phyloP scores from a whole-genome alignment of 2,888 invertebrate genomes.

The Druceiella hillmani region DNA sequence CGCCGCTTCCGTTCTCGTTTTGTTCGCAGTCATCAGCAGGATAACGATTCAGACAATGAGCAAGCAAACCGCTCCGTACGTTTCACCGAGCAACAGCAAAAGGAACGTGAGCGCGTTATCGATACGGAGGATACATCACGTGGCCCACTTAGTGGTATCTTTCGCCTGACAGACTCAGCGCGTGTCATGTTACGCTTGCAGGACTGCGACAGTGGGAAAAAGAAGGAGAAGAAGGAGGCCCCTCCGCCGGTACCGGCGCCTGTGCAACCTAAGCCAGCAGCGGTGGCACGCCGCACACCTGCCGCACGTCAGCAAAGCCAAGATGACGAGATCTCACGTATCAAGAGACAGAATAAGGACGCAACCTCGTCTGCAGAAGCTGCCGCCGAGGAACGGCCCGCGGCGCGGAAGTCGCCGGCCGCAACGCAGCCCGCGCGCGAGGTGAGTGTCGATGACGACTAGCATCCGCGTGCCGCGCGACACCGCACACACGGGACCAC shows the following conservation, averaged over 20 bases:
- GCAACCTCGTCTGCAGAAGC: constrained; percentile 58
- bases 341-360: constrained; percentile 81
- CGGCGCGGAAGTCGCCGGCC: constrained; percentile 59
- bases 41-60: constrained; percentile 75
- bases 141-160: constrained; percentile 84
- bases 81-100: constrained; percentile 54
- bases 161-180: constrained; percentile 79
- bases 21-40: constrained; percentile 61
- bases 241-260: constrained; percentile 46
- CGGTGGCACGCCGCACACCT: constrained; percentile 49
- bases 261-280: constrained; percentile 52
- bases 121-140: constrained; percentile 88
- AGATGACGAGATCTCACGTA: constrained; percentile 83
- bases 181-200: constrained; percentile 85
- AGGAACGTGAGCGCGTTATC: constrained; percentile 65
- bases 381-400: constrained; percentile 54
- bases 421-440: constrained; percentile 69
- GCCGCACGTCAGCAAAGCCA: constrained; percentile 77
- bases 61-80: constrained; percentile 56
- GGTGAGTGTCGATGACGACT: constrained; percentile 66
- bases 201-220: constrained; percentile 68
- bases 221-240: constrained; percentile 71
- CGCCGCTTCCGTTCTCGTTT: constrained; percentile 69
- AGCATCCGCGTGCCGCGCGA: no score
- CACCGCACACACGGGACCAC: no score